These are phyloP conservation scores for Hydroisotoma schaefferi DNA, from an alignment of 2,888 invertebrate genomes.

Conservation along the genomic window DNA sequence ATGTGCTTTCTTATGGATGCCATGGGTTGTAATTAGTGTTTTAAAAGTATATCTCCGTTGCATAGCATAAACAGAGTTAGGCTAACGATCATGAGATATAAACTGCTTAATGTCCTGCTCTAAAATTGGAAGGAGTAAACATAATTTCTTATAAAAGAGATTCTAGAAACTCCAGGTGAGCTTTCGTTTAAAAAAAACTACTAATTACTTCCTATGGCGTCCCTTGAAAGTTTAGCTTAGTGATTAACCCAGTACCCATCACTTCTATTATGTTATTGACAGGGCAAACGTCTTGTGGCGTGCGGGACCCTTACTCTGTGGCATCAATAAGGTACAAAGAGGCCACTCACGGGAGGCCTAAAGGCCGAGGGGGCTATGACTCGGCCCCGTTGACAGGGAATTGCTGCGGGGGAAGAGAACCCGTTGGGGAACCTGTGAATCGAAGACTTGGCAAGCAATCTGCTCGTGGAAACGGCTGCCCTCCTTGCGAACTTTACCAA, in stretches of 20 bases:
- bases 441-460: no score
- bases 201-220: conserved; percentile 19
- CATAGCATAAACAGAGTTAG: no score
- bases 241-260: background rate
- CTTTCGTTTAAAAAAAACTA: background rate
- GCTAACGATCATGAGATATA: no score
- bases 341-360: conserved; percentile 4
- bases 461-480: conserved; percentile 18
- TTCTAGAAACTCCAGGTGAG: conserved; percentile 5
- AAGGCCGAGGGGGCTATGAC: background rate
- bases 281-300: background rate
- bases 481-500: conserved; percentile 41
- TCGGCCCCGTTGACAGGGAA: background rate
- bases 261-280: background rate
- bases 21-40: no score
- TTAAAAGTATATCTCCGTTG: no score
- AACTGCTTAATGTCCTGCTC: no score
- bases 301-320: conserved; percentile 7
- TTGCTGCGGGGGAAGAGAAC: no score
- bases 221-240: background rate
- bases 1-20: no score
- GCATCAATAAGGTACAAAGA: conserved; percentile 11
- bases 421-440: no score
- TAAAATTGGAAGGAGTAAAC: no score
- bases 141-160: no score